A percentile compares a stretch with the other conserved stretches of the same genome.
These are phyloP conservation scores for Scaptomyza flava DNA, from an alignment of 2,888 invertebrate species.

Conservation along the genomic window DNA sequence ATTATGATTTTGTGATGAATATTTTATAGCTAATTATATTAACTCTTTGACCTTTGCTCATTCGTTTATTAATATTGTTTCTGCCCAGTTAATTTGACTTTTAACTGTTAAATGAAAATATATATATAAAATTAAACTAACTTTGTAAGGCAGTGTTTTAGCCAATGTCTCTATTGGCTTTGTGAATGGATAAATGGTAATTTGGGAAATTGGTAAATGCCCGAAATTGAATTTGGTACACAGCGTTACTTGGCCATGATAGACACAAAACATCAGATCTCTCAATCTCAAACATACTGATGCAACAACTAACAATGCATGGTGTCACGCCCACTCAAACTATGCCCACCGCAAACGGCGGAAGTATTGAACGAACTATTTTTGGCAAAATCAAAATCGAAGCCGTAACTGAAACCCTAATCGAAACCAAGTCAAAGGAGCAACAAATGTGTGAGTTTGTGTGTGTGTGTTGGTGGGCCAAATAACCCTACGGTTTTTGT, in stretches of 20 bases:
- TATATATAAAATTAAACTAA: background rate
- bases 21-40: too few relatives aligned
- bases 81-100: too few relatives aligned
- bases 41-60: too few relatives aligned
- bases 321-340: background rate
- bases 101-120: too few relatives aligned
- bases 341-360: background rate
- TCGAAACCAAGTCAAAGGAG: conserved; percentile 12
- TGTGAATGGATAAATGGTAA: conserved; percentile 22
- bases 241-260: conserved; percentile 18
- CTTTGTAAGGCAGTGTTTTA: conserved; percentile 9
- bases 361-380: conserved; percentile 13
- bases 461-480: conserved; percentile 22
- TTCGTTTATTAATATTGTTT: too few relatives aligned
- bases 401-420: conserved; percentile 26
- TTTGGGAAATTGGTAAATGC: conserved; percentile 40
- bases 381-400: conserved; percentile 21
- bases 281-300: conserved; percentile 3
- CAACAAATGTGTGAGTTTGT: conserved; percentile 54
- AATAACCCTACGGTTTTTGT: too few relatives aligned
- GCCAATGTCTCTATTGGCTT: background rate
- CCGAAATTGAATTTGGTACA: conserved; percentile 42
- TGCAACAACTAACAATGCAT: conserved; percentile 15
- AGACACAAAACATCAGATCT: conserved; percentile 4
- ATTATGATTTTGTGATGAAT: too few relatives aligned